phyloP scores from a whole-genome alignment of 2,888 invertebrate species.

The Pantelozetes paolii region DNA sequence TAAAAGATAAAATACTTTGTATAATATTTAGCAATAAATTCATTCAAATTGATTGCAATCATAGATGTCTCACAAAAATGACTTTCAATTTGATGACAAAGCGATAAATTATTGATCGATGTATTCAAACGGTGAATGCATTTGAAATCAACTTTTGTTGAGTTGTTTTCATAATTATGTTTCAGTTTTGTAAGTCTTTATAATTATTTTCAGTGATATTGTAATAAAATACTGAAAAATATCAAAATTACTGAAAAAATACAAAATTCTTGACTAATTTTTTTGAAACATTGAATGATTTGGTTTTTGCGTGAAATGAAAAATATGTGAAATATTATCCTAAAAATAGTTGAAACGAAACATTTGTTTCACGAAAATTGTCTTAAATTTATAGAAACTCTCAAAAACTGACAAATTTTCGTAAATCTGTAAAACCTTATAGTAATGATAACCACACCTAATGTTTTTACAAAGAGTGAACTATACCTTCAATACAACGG shows the following conservation, averaged over 20 bases:
- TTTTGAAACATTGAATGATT: not conserved
- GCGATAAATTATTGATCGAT: not conserved
- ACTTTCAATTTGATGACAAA: not conserved
- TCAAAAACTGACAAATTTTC: no score
- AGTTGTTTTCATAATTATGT: no score
- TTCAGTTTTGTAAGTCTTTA: no score
- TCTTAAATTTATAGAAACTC: no score
- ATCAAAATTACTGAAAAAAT: not conserved
- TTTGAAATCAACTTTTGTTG: no score
- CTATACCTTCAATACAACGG: not conserved
- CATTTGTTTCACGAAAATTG: not conserved
- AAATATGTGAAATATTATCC: constrained; percentile 2
- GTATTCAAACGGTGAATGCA: no score
- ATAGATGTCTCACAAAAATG: no score
- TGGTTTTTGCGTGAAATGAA: not conserved
- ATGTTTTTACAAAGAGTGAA: not conserved
- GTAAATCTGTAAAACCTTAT: no score
- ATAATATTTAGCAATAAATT: no score
- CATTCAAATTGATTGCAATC: no score
- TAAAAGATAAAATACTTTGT: no score
- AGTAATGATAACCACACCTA: constrained; percentile 20
- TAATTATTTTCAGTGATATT: no score
- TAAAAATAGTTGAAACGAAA: not conserved
- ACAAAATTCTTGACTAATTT: not conserved
- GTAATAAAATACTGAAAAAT: not conserved